These are phyloP conservation scores for Danio choprae DNA, from an alignment of 2,797 vertebrate species.

Conservation along the genomic window DNA sequence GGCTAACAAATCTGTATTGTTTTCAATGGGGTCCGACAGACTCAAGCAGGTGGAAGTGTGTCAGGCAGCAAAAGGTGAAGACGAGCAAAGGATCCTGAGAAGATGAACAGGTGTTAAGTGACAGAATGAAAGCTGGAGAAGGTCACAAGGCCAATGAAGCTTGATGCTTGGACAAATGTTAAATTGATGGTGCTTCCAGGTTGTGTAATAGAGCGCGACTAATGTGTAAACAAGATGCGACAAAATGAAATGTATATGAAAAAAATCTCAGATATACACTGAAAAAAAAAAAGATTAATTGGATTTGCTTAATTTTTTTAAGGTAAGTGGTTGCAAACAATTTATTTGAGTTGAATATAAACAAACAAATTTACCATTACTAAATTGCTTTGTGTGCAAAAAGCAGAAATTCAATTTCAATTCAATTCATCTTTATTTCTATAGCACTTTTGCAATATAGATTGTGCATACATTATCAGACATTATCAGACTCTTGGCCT, in stretches of 20 bases:
- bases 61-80: slow-evolving; percentile 48
- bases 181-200: neutral
- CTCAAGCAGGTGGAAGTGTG: slow-evolving; percentile 47
- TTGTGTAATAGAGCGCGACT: neutral
- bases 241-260: neutral
- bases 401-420: no score
- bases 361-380: no score
- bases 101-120: slow-evolving; percentile 51
- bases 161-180: slow-evolving; percentile 8
- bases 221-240: neutral
- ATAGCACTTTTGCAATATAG: no score
- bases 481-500: no score
- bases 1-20: slow-evolving; percentile 54
- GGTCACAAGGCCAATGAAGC: neutral
- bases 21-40: slow-evolving; percentile 13
- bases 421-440: no score
- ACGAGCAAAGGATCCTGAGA: slow-evolving; percentile 33
- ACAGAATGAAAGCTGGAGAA: slow-evolving; percentile 10
- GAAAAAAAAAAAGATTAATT: no score
- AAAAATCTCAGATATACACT: neutral
- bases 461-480: no score
- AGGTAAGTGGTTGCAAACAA: no score
- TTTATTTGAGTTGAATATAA: no score
- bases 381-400: no score
- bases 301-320: no score